Conservation (phyloP, 2,797 vertebrate genomes). For the Clarias laeviceps region DNA sequence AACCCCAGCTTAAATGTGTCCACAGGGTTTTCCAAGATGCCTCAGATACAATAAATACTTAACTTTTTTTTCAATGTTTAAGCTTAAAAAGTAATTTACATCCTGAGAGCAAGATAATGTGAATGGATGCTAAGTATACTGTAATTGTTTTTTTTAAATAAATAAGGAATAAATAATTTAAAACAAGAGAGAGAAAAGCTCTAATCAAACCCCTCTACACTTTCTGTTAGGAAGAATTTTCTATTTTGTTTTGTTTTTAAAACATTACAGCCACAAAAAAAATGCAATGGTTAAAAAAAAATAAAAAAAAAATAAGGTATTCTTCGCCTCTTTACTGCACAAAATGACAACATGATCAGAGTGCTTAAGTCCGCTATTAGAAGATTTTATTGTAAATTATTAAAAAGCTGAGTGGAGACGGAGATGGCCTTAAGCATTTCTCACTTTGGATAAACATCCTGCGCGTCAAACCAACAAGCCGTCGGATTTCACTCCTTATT, state of each 20-base stretch:
- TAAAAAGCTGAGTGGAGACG: not conserved
- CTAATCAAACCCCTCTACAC: not conserved
- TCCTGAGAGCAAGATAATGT: not conserved
- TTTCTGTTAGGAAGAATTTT: not conserved
- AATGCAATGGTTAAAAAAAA: not conserved
- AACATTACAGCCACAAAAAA: not conserved
- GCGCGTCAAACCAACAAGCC: not conserved
- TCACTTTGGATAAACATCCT: not conserved
- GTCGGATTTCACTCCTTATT: slow-evolving; percentile 34
- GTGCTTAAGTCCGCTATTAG: not conserved
- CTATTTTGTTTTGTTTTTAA: not conserved
- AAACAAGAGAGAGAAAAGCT: not conserved
- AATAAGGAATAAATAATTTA: not conserved
- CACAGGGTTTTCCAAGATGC: not conserved
- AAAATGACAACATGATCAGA: not conserved
- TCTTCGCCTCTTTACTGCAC: not conserved
- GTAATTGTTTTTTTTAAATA: not conserved
- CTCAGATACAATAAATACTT: not conserved
- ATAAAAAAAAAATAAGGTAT: not conserved
- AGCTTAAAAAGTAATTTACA: not conserved
- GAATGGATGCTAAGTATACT: not conserved
- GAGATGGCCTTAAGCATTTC: not conserved
- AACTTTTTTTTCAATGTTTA: not conserved
- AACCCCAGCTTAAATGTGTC: not conserved
- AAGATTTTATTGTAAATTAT: slow-evolving; percentile 7